phyloP scores from a whole-genome alignment of 1,140 invertebrate species.

The Drosophila albomicans region DNA sequence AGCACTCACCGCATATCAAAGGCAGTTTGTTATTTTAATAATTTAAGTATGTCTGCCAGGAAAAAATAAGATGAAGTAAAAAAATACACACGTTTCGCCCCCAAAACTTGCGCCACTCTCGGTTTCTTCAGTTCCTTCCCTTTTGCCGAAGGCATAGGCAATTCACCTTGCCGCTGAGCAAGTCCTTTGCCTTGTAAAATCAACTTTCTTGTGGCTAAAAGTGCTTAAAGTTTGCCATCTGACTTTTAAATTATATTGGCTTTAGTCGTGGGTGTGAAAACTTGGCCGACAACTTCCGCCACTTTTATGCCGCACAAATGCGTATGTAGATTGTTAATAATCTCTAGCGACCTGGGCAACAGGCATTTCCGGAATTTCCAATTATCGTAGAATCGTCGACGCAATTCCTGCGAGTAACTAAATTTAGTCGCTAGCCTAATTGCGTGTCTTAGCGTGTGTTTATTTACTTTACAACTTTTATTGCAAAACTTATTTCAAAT shows the following conservation, averaged over 20 bases:
- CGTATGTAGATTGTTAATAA: conserved; percentile 21
- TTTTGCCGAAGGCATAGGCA: conserved; percentile 11
- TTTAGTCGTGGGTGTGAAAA: conserved; percentile 12
- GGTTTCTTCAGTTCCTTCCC: not conserved
- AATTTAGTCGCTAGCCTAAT: conserved; percentile 3
- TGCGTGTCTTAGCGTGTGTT: not conserved
- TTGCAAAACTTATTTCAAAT: conserved; percentile 2
- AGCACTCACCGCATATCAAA: conserved; percentile 48
- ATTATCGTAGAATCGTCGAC: conserved; percentile 1
- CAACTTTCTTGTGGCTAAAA: conserved; percentile 49
- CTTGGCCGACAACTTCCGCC: conserved; percentile 20
- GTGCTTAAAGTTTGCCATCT: conserved; percentile 66
- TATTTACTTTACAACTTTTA: conserved; percentile 6
- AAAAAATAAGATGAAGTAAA: conserved; percentile 21
- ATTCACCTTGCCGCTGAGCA: conserved; percentile 38
- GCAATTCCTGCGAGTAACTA: not conserved
- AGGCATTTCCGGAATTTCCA: conserved; percentile 3
- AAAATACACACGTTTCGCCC: conserved; percentile 15
- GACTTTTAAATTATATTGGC: conserved; percentile 61
- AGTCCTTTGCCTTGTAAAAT: conserved; percentile 10
- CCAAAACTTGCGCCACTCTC: not conserved
- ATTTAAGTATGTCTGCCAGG: conserved; percentile 43
- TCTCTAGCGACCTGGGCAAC: conserved; percentile 4
- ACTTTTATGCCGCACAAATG: not conserved
- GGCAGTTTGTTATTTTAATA: conserved; percentile 67